Base-by-base conservation (phyloP, 2,797 vertebrate genomes). In the Dallia pectoralis region DNA sequence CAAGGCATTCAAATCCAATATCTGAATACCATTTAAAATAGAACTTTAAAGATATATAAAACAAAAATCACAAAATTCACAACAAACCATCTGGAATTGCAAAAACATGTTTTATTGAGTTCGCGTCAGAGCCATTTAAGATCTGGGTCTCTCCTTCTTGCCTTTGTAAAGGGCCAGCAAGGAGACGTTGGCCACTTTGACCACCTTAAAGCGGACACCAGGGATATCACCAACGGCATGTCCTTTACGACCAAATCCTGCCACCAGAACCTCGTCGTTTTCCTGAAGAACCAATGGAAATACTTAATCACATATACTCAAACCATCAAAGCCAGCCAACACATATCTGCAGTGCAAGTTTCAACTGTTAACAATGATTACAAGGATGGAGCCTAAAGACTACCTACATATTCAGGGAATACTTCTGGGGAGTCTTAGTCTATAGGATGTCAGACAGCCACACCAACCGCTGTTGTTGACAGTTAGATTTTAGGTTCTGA, bases 251-350 rank as follows among this genome's bases (percentile, higher is more conserved):
- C 94, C 93, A 0, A 96, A 96, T 2, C 95, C 95, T 84, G 94
- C 95, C 78, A 96, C 95, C 89, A 96, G 89, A 84, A 97, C 94
- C 82, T 97, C 96, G 15, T 97, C 96, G 40, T 96, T 96, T 73
- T 96, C 95, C 95, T 96, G 53, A 59, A 59, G 74, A 75, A 72
- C 48, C 49, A 32, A 69, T 16, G 49, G 4, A 48, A 36, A 47
- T 3, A 25, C 68, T 56, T 48, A n/a, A n/a, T n/a, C n/a, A n/a
- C n/a, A n/a, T 12, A 59, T 27, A 59, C n/a, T 12, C 22, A 59
- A 9, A 9, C 11, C 6, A 18, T 15, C 16, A 4, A n/a, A n/a
- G n/a, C 1, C 6, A 18, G 40, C 1, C 49, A 16, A 25, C 0
- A 59, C 12, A 8, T 11, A 59, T 1, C 9, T 40, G 40, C 40